phyloP scores from a whole-genome alignment of 2,113 vertebrate species.

The Xiphorhynchus elegans region DNA sequence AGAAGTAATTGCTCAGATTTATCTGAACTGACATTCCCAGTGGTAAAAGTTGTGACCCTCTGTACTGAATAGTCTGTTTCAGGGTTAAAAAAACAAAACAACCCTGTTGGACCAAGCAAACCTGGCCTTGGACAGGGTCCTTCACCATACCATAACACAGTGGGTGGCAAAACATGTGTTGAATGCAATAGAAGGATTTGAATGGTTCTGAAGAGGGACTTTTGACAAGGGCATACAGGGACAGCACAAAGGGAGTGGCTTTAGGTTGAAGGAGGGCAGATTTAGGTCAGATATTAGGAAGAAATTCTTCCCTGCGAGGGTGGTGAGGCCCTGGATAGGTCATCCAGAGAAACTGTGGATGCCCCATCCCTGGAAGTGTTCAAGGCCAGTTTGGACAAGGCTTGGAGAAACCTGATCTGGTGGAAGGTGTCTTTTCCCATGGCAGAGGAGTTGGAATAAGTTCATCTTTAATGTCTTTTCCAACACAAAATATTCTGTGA shows the following conservation, averaged over 20 bases:
- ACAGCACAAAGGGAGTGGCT: neutral
- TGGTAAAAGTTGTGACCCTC: neutral
- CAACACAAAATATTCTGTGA: neutral
- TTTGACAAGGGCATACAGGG: neutral
- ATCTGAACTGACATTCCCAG: neutral
- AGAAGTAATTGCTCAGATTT: neutral
- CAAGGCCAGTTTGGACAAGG: neutral
- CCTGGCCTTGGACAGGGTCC: neutral
- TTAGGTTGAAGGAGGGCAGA: neutral
- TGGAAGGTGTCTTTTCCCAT: neutral
- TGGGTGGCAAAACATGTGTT: neutral
- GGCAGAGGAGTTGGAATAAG: neutral
- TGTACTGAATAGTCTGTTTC: neutral
- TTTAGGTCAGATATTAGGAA: neutral
- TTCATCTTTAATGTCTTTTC: neutral
- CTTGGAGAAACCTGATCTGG: neutral
- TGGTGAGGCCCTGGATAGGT: neutral
- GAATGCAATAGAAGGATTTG: neutral
- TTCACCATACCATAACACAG: neutral
- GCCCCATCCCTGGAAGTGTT: neutral
- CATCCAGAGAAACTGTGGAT: neutral
- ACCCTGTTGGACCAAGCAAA: neutral
- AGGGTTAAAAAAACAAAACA: accelerated
- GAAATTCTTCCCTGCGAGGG: neutral
- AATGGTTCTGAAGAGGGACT: neutral